Percentiles rank a stretch among this genome's conserved stretches.
phyloP scores from a whole-genome alignment of 2,888 invertebrate genomes.

The Cenopis cana region DNA sequence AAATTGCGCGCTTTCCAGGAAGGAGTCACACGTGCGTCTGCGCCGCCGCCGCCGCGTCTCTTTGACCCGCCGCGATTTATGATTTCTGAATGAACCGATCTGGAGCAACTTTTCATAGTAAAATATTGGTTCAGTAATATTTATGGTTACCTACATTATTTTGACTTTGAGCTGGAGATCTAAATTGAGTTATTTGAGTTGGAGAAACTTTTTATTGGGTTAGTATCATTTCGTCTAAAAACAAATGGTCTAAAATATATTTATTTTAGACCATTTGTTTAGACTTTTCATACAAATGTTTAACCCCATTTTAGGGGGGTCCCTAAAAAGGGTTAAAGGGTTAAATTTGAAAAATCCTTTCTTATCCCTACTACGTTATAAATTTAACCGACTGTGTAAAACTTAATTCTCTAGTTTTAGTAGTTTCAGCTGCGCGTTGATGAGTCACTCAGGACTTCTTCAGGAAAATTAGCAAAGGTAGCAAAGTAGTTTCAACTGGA shows the following conservation, averaged over 20 bases:
- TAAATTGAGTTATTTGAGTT: background rate
- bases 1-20: slow-evolving; percentile 63
- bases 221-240: no score
- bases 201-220: background rate
- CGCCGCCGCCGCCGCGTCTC: slow-evolving; percentile 64
- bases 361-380: no score
- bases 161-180: background rate
- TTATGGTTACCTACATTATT: background rate
- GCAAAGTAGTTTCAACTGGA: background rate
- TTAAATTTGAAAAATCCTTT: no score
- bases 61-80: slow-evolving; percentile 69
- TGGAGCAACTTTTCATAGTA: slow-evolving; percentile 33
- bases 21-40: slow-evolving; percentile 61
- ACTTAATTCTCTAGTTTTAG: no score
- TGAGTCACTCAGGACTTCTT: no score
- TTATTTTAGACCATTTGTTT: no score
- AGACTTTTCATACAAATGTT: no score
- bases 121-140: background rate
- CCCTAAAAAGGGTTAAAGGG: no score
- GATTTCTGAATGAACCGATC: slow-evolving; percentile 71
- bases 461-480: background rate
- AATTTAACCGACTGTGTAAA: no score
- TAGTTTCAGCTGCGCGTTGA: no score
- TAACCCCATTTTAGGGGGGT: no score
- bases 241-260: no score